A percentile compares a stretch with the other conserved stretches of the same genome.
These are phyloP conservation scores for Corythaeola cristata DNA, from an alignment of 2,113 vertebrate genomes.

Conservation along the genomic window DNA sequence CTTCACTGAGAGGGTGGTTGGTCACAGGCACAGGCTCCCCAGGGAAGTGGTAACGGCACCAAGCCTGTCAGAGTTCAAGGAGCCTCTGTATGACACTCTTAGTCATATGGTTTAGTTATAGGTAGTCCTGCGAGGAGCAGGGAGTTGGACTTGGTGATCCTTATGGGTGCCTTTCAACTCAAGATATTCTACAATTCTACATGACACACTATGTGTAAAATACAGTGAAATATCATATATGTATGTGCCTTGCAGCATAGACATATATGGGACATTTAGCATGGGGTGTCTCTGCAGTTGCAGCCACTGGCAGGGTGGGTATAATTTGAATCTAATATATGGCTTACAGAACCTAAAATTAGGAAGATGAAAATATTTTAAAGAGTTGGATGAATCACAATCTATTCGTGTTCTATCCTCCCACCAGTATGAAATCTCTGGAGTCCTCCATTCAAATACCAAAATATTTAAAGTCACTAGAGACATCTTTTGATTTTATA, in stretches of 20 bases:
- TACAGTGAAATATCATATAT: neutral
- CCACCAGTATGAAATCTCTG: neutral
- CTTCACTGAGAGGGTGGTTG: neutral
- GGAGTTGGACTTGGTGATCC: neutral
- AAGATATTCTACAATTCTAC: neutral
- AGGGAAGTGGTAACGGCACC: neutral
- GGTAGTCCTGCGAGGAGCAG: neutral
- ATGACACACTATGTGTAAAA: neutral
- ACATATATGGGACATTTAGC: neutral
- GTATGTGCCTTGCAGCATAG: neutral
- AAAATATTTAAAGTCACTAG: neutral
- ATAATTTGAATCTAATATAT: neutral
- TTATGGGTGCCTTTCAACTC: neutral
- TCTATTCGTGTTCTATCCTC: neutral
- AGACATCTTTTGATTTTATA: neutral
- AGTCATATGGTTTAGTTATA: neutral
- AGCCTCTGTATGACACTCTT: neutral
- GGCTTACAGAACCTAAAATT: neutral
- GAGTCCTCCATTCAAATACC: neutral
- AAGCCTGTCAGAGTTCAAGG: neutral
- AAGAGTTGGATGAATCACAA: constrained; percentile 1
- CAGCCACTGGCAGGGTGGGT: neutral
- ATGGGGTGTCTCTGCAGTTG: neutral
- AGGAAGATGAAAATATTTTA: neutral
- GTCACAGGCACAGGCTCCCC: neutral